These are phyloP conservation scores for Sebastiscus albofasciatus DNA, from an alignment of 2,797 vertebrate genomes.

Conservation along the genomic window DNA sequence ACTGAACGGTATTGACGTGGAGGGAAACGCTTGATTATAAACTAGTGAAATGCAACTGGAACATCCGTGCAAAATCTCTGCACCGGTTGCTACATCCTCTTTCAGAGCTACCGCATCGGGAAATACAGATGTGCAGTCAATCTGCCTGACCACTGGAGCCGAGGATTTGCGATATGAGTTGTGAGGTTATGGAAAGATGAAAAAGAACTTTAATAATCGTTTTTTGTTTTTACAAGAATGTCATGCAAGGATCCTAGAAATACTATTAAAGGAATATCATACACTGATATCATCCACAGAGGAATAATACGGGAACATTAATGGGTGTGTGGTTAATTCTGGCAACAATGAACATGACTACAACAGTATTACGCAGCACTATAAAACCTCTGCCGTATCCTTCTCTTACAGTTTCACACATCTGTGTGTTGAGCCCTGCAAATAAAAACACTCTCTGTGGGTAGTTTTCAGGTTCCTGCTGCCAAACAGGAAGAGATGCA, in stretches of 20 bases:
- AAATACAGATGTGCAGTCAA: conserved; percentile 38
- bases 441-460: not conserved
- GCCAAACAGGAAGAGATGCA: conserved; percentile 42
- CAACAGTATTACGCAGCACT: not conserved
- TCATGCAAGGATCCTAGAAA: not conserved
- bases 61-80: conserved; percentile 52
- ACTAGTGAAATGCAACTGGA: conserved; percentile 43
- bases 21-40: conserved; percentile 46
- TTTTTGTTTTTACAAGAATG: not conserved
- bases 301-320: not conserved
- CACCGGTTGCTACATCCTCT: conserved; percentile 8
- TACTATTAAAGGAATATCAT: not conserved
- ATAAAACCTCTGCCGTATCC: not conserved
- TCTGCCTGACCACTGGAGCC: conserved; percentile 19
- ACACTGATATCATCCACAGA: not conserved
- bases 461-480: conserved; percentile 9
- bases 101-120: conserved; percentile 24
- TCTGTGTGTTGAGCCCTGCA: not conserved
- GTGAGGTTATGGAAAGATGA: not conserved
- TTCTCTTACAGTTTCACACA: not conserved
- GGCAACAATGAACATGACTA: not conserved
- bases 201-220: not conserved
- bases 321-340: not conserved
- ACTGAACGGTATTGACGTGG: conserved; percentile 39
- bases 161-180: not conserved